Base-by-base conservation (phyloP, 2,797 vertebrate species). In the Notolabrus celidotus region DNA sequence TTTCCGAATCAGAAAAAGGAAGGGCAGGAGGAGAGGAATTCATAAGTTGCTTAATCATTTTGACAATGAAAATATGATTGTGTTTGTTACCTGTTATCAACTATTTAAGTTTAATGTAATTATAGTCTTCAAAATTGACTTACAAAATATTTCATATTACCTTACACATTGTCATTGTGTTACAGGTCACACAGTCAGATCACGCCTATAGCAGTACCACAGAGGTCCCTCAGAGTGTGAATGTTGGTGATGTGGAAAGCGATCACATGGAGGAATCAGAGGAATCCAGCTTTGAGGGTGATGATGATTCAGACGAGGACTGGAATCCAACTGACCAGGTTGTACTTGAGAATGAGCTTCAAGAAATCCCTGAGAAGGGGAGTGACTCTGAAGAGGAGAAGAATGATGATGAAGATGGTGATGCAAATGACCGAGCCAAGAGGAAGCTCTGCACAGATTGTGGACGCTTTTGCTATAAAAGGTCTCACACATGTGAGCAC, bases 381-480 rank as follows among this genome's bases (percentile, higher is more conserved):
- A 11, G 47, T 3, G 33, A 79, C 4, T 31, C 29, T 31, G 7
- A 31, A 31, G 29, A 31, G 29, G 29, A 31, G 29, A 27, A 27
- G 27, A n/a, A n/a, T 0, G 36, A 62, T 1, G 54, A 51, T 0
- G 47, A 67, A 1, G 49, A 17, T 0, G 19, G 23, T 11, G 47
- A 41, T 1, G 45, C 25, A 22, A 19, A 23, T 7, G 47, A 16
- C n/a, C 27, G 54, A 46, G 46, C 29, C 29, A 7, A 64, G 62
- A 75, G 38, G 5, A 52, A 81, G 15, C 86, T 87, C 20, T 87
- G 84, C 60, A 47, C 80, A 11, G 86, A 89, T 0, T 88, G 86
- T 33, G 86, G 88, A 2, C 50, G 0, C 16, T 82, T 86, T 34
- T 82, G 57, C 14, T 34, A 20, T 29, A 39, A 39, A 7, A 70